phyloP scores from a whole-genome alignment of 2,797 vertebrate genomes.

The Falco biarmicus region DNA sequence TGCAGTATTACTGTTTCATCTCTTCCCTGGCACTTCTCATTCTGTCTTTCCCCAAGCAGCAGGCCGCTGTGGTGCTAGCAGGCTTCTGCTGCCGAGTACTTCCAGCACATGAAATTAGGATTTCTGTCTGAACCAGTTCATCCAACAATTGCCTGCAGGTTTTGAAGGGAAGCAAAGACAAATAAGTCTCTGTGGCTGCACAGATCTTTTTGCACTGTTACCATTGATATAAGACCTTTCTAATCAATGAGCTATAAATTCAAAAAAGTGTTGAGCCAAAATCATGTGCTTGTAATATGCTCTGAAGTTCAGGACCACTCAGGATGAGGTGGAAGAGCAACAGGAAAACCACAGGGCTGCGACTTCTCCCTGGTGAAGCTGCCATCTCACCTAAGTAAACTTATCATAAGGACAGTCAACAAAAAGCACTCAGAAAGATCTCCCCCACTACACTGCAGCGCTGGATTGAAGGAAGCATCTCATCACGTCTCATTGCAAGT shows the following conservation, averaged over 20 bases:
- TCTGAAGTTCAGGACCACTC: background rate
- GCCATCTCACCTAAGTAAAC: background rate
- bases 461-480: background rate
- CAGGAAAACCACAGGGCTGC: background rate
- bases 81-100: background rate
- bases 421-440: background rate
- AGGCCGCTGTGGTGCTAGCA: rapidly evolving
- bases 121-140: background rate
- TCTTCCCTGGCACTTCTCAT: background rate
- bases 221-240: background rate
- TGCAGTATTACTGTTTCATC: background rate
- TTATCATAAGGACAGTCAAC: background rate
- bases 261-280: background rate
- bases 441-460: background rate
- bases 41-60: background rate
- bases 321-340: background rate
- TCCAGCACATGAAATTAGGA: background rate
- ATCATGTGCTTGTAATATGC: background rate
- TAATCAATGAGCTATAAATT: background rate
- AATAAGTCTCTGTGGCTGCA: background rate
- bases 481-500: background rate
- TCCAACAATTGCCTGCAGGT: background rate
- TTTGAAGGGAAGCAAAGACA: background rate
- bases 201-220: background rate
- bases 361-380: background rate